These are phyloP conservation scores for Salarias fasciatus DNA, from an alignment of 2,797 vertebrate species.

Conservation along the genomic window DNA sequence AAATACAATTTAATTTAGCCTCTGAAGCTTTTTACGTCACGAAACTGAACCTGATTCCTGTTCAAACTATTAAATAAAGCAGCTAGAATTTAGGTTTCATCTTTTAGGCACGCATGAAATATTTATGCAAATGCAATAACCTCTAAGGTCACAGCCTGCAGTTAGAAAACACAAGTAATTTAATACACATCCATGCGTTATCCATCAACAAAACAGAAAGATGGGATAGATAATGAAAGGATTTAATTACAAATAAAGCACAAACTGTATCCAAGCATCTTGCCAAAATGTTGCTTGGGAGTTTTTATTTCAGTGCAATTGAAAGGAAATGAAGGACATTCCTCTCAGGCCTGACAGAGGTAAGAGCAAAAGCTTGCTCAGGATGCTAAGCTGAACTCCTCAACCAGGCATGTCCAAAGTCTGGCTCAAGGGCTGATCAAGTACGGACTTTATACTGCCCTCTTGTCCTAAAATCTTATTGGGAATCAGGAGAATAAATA, in stretches of 20 bases:
- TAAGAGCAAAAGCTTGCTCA: slow-evolving; percentile 20
- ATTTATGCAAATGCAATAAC: slow-evolving; percentile 10
- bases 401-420: too few relatives aligned
- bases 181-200: slow-evolving; percentile 12
- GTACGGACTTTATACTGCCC: too few relatives aligned
- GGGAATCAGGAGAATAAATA: too few relatives aligned
- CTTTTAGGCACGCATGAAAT: slow-evolving; percentile 1
- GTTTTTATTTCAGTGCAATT: background rate
- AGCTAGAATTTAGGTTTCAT: background rate
- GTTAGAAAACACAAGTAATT: background rate
- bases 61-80: too few relatives aligned
- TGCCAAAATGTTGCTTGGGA: slow-evolving; percentile 14
- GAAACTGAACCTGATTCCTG: too few relatives aligned
- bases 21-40: too few relatives aligned
- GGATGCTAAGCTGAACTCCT: slow-evolving; percentile 2
- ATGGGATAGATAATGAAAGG: slow-evolving; percentile 3
- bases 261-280: slow-evolving; percentile 11
- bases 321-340: slow-evolving; percentile 20
- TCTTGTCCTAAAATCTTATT: too few relatives aligned
- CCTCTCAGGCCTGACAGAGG: slow-evolving; percentile 20
- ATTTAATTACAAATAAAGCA: background rate
- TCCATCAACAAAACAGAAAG: background rate
- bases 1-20: too few relatives aligned
- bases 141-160: too few relatives aligned
- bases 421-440: too few relatives aligned